Base-by-base conservation (phyloP, 2,888 invertebrate species). In the Neelides folsomi region DNA sequence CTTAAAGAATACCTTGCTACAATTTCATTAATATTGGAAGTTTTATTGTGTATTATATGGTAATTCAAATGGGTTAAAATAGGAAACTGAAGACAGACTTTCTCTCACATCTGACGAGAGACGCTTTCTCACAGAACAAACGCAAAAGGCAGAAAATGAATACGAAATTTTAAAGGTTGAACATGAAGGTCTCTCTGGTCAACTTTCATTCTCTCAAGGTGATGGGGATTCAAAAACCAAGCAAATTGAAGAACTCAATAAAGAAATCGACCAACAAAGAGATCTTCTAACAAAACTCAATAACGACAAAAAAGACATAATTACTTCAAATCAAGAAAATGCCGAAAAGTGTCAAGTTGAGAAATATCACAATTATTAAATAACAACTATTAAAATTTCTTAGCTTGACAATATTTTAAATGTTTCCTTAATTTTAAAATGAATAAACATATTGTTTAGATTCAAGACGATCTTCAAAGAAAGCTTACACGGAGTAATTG, bases 221-320 rank as follows among this genome's bases (percentile, higher is more conserved):
- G 95, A 97, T 74, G 94, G 94, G 76, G 87, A 90, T 67, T 92
- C 92, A 74, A 94, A 94, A 75, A 95, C 95, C 73, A 93, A 95
- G 77, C 94, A 95, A 77, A 95, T 95, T 77, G 83, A 90, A 70
- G 92, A 88, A 78, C 80, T 92, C 75, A 92, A 98, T 76, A 97
- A 98, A 69, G 97, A 98, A 76, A 95, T 97, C 78, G 93, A 95
- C 71, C 93, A 93, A 77, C 97, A 98, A 76, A 98, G 98, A 70
- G 97, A 98, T 70, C 86, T 93, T 75, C 93, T 98, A 79, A 93
- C 93, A 80, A 97, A 97, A 77, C 77, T 97, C 73, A 90, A 92
- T 80, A 97, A 97, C 76, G 97, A 97, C 73, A 95, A 95, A 86
- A 98, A 97, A 76, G 80, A 87, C 73, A 83, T 92, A 71, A 93